Evolutionary conservation across 2,113 vertebrate species (phyloP).

Genomic region (Leptobrachium leishanense): DNA sequence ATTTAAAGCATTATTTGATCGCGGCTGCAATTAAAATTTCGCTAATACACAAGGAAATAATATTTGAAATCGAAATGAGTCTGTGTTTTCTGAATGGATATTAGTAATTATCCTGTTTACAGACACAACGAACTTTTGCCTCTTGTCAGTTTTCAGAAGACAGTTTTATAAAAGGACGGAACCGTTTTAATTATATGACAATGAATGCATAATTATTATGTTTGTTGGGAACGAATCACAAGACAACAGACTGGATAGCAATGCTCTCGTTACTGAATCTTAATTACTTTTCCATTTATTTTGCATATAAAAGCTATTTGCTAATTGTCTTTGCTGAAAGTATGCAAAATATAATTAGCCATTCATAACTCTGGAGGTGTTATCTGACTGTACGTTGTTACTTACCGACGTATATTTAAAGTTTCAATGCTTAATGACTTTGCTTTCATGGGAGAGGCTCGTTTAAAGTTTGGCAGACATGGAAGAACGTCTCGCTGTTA

Average conservation of each 20-base stretch:
- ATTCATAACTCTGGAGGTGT: conserved; percentile 84
- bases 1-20: conserved; percentile 39
- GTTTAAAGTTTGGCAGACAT: conserved; percentile 32
- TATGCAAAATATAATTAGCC: conserved; percentile 85
- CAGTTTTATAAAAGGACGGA: conserved; percentile 83
- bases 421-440: conserved; percentile 76
- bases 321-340: conserved; percentile 86
- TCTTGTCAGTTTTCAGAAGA: conserved; percentile 80
- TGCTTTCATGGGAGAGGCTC: conserved; percentile 46
- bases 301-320: conserved; percentile 89
- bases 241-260: conserved; percentile 83
- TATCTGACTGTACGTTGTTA: conserved; percentile 83
- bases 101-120: conserved; percentile 64
- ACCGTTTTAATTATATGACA: conserved; percentile 86
- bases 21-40: conserved; percentile 34
- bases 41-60: conserved; percentile 32
- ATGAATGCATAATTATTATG: conserved; percentile 86
- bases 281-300: conserved; percentile 89
- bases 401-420: conserved; percentile 79
- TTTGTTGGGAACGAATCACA: conserved; percentile 83
- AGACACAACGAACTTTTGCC: conserved; percentile 77
- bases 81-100: conserved; percentile 41
- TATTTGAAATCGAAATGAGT: conserved; percentile 41
- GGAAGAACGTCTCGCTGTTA: neutral
- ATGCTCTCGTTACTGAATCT: conserved; percentile 81